Percentiles rank a stretch among this genome's conserved stretches.
Evolutionary conservation across 1,140 invertebrate genomes (phyloP).

Genomic region (Drosophila bocki): DNA sequence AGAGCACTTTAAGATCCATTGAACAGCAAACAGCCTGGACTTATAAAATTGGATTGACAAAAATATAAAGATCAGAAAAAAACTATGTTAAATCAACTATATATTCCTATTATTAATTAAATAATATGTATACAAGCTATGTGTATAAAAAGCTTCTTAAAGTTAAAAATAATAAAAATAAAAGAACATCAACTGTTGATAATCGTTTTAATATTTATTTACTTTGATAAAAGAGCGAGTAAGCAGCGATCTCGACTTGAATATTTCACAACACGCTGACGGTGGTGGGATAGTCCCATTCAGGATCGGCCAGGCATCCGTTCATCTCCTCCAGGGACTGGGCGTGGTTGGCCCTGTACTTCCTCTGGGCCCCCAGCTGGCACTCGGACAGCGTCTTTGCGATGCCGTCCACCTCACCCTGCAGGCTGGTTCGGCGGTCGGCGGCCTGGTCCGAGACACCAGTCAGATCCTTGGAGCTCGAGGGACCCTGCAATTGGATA

Average conservation of each 20-base stretch:
- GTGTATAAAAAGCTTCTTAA: too few species aligned
- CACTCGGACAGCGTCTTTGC: neutral
- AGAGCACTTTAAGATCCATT: too few species aligned
- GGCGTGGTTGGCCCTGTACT: slow-evolving; percentile 6
- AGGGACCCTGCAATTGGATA: neutral
- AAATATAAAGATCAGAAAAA: too few species aligned
- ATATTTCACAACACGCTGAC: neutral
- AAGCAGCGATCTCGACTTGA: neutral
- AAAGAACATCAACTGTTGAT: neutral
- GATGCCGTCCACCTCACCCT: neutral
- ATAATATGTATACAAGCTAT: too few species aligned
- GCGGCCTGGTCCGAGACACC: slow-evolving; percentile 2
- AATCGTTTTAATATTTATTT: neutral
- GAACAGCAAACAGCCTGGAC: too few species aligned
- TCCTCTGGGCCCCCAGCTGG: neutral
- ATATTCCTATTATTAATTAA: too few species aligned
- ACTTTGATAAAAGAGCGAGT: neutral
- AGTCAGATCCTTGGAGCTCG: neutral
- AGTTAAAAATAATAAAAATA: too few species aligned
- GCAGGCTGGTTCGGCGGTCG: slow-evolving; percentile 1
- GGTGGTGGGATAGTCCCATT: slow-evolving; percentile 17
- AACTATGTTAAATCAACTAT: too few species aligned
- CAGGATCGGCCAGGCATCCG: neutral
- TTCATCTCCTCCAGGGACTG: slow-evolving; percentile 1
- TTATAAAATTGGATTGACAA: too few species aligned